Evolutionary conservation across 2,888 invertebrate genomes (phyloP), one percentile per base, ranked within the genome.

Genomic region (Lasius platythorax): DNA sequence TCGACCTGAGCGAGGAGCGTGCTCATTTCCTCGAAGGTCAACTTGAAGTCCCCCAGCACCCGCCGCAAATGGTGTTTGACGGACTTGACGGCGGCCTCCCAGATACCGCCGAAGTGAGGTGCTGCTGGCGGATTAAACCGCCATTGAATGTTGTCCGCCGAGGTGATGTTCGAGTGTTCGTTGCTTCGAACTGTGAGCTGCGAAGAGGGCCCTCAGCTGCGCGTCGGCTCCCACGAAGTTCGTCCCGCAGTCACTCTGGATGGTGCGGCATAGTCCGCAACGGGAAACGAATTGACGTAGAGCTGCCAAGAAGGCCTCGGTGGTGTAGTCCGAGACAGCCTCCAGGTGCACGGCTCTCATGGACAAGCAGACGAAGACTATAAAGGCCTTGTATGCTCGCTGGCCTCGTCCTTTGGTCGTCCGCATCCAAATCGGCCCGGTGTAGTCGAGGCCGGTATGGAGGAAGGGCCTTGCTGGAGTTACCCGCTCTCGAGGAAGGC

Each of bases 1-100:
- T 9, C 12, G 4, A 50, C 18, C 23, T 74, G 50, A 0, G 23
- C 4, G 9, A 74, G 58, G 9, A 58, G 9, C 2, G 30, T 30
- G 40, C 37, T 40, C n/a, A 61, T 33, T 18, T 61, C 73, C 28
- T 74, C 43, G 33, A 2, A 74, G 11, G 73, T 74, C 2, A 74
- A 23, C 2, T 1, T 43, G 2, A 9, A 1, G n/a, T 74, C 73
- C 0, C 61, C 61, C 3, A 74, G 3, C 9, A 23, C 23, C n/a
- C 61, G 15, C 0, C 11, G 37, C 11, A 74, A n/a, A 8, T 74
- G 43, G n/a, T 56, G 56, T n/a, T 74, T 74, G 1, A 33, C 2
- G 0, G 56, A 74, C 12, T 74, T 74, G 0, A 30, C 30, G 2
- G 30, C 30, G 2, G 30, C 30, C 3, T 30, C 30, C 30, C 1